Base-by-base conservation (phyloP, 2,113 vertebrate genomes). In the Charina bottae region DNA sequence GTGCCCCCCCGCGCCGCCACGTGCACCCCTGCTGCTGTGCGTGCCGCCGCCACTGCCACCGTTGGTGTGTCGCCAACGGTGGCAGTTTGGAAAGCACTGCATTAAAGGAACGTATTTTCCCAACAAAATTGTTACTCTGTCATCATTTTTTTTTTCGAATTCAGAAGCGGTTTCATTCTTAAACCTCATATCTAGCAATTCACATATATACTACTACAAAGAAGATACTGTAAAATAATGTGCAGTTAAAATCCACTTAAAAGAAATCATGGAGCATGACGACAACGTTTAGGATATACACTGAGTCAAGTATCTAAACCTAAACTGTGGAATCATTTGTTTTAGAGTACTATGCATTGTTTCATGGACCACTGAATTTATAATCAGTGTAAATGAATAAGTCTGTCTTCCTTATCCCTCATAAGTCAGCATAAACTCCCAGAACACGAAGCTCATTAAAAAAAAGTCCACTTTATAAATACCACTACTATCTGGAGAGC, bases 311-410 rank as follows among this genome's bases (percentile, higher is more conserved):
- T 92, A 56, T 89, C 84, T 87, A 90, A 92, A 90, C 90, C 28
- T 90, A 91, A 9, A 92, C 93, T 91, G 46, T 89, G 46, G 90
- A 89, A 90, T 37, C 23, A 90, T 28, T 86, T 90, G 46, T 59
- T 4, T 91, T 85, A 92, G n/a, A 95, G 86, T 17, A 59, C 83
- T 42, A 78, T 84, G 21, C 60, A 59, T 85, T 92, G 86, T 28
- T 85, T 92, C 89, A 95, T 59, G 83, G 92, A 88, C 24, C 89
- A 92, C 46, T 94, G 28, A 68, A 68, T 42, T 53, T 60, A 62
- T 88, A 53, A 88, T 53, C 8, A 4, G 60, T 64, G n/a, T 55
- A 62, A 60, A 92, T 88, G 86, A 92, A 23, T 55, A 68, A 60
- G 55, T 42, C 90, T 72, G 26, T n/a, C 37, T 88, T 92, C 23